Percentiles rank a stretch among this genome's conserved stretches.
Conservation (phyloP, 2,113 vertebrate species). For the Lophura nycthemera region DNA sequence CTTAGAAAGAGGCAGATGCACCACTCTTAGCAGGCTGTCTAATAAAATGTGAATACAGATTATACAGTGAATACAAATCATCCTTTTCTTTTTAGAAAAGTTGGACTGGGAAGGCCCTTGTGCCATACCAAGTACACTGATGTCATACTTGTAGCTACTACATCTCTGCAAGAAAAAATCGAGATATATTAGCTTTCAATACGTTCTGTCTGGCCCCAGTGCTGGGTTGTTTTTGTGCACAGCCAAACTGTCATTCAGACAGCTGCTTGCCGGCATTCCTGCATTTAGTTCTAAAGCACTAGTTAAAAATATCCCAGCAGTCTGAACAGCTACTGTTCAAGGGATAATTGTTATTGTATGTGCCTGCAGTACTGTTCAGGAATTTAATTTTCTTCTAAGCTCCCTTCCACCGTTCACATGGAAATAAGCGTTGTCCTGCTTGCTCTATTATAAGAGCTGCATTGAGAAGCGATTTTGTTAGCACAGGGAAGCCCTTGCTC, state of each 20-base stretch:
- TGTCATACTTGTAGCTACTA: neutral
- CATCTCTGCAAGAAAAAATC: neutral
- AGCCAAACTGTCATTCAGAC: neutral
- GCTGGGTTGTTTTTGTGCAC: neutral
- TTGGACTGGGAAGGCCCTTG: neutral
- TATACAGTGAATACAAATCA: neutral
- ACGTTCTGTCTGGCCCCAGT: fast-evolving
- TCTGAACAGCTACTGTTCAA: neutral
- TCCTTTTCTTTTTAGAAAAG: neutral
- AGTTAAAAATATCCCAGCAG: neutral
- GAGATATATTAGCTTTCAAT: neutral
- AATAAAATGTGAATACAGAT: neutral
- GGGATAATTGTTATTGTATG: neutral
- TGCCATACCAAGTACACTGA: no score
- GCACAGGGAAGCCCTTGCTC: neutral
- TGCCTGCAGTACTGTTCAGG: neutral
- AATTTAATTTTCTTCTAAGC: neutral
- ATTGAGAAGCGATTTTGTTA: neutral
- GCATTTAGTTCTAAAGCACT: neutral
- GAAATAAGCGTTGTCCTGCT: neutral
- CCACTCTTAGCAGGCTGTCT: neutral
- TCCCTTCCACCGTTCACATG: neutral
- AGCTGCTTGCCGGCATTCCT: neutral
- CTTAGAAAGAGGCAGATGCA: neutral
- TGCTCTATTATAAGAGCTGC: neutral